Evolutionary conservation across 2,888 invertebrate species (phyloP).

Genomic region (Drosophila conformis): DNA sequence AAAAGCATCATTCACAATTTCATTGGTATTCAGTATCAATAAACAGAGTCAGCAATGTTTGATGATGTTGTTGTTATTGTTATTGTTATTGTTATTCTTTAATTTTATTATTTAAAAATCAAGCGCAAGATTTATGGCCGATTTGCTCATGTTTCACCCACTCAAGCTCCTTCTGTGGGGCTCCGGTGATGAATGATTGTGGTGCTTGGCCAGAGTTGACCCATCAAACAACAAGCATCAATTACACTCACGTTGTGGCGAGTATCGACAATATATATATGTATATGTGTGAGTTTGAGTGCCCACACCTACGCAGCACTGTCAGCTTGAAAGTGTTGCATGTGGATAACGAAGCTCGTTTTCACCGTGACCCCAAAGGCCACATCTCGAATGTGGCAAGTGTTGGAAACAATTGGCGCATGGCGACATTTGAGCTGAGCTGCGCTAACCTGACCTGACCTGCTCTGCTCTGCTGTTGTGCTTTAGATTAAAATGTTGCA

Average conservation of each 20-base stretch:
- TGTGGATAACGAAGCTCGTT: conserved; percentile 34
- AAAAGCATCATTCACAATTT: conserved; percentile 22
- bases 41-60: conserved; percentile 4
- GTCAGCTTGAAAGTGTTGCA: conserved; percentile 34
- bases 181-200: conserved; percentile 51
- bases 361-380: conserved; percentile 43
- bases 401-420: conserved; percentile 1
- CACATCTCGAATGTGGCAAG: conserved; percentile 4
- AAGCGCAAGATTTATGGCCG: conserved; percentile 27
- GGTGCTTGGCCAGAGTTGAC: conserved; percentile 40
- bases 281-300: background rate
- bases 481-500: conserved; percentile 71
- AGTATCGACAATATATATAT: background rate
- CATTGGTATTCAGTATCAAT: conserved; percentile 57
- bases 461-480: conserved; percentile 11
- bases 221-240: conserved; percentile 44
- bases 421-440: conserved; percentile 13
- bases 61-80: background rate
- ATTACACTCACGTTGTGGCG: conserved; percentile 40
- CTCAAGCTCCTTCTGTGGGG: background rate
- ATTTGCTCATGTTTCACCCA: conserved; percentile 1
- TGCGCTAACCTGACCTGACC: conserved; percentile 12
- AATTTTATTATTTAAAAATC: conserved; percentile 5
- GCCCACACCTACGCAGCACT: conserved; percentile 5
- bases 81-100: conserved; percentile 6